Conservation (phyloP, 2,113 vertebrate species). For the Bambusicola thoracicus region DNA sequence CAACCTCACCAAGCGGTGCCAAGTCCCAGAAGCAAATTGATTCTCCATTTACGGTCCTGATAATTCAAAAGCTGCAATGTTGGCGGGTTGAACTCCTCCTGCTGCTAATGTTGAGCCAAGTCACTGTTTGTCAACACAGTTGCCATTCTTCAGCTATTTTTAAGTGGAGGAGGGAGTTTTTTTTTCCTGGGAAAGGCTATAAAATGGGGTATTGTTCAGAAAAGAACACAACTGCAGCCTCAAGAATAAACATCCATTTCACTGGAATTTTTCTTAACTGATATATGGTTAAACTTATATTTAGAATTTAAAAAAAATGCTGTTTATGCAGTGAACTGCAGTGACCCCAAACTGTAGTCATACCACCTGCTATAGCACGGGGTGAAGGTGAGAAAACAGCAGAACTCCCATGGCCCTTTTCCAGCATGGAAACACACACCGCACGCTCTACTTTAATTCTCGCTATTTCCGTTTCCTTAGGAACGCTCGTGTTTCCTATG, state of each 20-base stretch:
- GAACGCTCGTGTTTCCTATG: background rate
- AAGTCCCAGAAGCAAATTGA: background rate
- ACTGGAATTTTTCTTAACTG: background rate
- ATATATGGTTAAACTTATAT: background rate
- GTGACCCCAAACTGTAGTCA: background rate
- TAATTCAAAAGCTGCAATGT: background rate
- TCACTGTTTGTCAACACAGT: background rate
- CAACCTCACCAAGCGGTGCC: background rate
- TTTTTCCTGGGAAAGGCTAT: background rate
- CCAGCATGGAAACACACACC: background rate
- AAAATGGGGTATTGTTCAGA: background rate
- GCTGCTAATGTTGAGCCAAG: background rate
- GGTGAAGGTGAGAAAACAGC: background rate
- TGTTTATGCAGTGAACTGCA: background rate
- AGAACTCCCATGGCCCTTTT: background rate
- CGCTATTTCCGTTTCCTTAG: background rate
- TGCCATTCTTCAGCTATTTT: background rate
- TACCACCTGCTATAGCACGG: background rate
- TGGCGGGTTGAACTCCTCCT: background rate
- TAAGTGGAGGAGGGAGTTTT: background rate
- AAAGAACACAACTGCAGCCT: background rate
- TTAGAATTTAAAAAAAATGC: background rate
- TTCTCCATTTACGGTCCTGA: slow-evolving; percentile 8
- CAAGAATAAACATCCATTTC: background rate
- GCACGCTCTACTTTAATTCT: background rate